These are phyloP conservation scores for Nebria salina DNA, from an alignment of 2,888 invertebrate species.

Conservation along the genomic window DNA sequence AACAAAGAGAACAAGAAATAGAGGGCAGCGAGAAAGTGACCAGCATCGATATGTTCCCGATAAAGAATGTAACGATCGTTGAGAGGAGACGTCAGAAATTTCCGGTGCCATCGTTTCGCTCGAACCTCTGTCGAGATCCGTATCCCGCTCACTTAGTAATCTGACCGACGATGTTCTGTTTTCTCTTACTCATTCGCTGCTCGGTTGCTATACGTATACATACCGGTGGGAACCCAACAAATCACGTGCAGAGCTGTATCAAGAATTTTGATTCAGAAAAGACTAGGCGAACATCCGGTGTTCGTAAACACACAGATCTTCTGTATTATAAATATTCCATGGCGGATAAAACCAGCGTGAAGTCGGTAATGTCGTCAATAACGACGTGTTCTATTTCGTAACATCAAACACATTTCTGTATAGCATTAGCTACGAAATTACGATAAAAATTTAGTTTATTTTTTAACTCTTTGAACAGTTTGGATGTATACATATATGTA, in stretches of 20 bases:
- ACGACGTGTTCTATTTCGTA: background rate
- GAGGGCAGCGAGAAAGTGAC: slow-evolving; percentile 32
- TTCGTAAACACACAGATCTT: background rate
- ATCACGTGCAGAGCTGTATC: slow-evolving; percentile 17
- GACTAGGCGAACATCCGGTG: background rate
- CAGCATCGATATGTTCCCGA: slow-evolving; percentile 47
- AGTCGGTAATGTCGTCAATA: background rate
- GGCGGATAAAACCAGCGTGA: background rate
- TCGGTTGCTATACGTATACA: background rate
- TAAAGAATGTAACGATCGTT: slow-evolving; percentile 55
- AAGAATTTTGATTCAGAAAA: slow-evolving; percentile 30
- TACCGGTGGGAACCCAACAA: slow-evolving; percentile 3
- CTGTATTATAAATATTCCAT: background rate
- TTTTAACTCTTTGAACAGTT: no score
- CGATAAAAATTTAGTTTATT: no score
- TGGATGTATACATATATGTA: no score
- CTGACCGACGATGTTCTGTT: slow-evolving; percentile 30
- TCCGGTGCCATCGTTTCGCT: slow-evolving; percentile 49
- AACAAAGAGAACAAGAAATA: background rate
- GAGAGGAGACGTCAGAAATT: slow-evolving; percentile 55
- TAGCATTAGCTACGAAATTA: background rate
- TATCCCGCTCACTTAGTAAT: slow-evolving; percentile 39
- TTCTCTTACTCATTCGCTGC: slow-evolving; percentile 22
- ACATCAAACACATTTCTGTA: background rate
- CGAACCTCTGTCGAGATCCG: slow-evolving; percentile 24